Evolutionary conservation across 2,888 invertebrate species (phyloP).

Genomic region (Drosophila lacicola): DNA sequence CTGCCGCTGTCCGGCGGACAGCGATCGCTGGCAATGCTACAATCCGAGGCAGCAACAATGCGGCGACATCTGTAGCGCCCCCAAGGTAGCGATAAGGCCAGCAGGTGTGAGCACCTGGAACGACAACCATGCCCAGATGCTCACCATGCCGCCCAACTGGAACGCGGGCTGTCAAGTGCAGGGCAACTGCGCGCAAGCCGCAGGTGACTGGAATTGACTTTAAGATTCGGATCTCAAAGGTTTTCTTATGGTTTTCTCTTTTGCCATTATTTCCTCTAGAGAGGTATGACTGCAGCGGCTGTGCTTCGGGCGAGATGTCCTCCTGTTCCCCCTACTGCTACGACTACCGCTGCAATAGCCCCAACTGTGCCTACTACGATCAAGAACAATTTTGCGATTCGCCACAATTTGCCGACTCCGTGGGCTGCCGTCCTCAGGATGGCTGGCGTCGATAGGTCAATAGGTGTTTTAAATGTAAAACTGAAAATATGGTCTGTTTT

Average conservation of each 20-base stretch:
- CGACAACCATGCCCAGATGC: constrained; percentile 19
- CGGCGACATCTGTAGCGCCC: constrained; percentile 70
- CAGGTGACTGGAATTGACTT: constrained; percentile 39
- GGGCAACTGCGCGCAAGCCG: constrained; percentile 44
- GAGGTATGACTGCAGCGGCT: constrained; percentile 74
- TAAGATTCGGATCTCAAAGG: too few relatives aligned
- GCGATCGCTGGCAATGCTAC: constrained; percentile 68
- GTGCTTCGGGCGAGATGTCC: constrained; percentile 36
- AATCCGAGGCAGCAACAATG: constrained; percentile 68
- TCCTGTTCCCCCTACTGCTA: constrained; percentile 74
- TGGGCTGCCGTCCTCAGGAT: constrained; percentile 67
- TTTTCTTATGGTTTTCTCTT: background rate
- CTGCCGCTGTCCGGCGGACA: constrained; percentile 50
- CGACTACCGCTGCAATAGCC: constrained; percentile 58
- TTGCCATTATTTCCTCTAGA: constrained; percentile 7
- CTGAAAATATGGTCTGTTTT: too few relatives aligned
- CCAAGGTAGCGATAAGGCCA: constrained; percentile 68
- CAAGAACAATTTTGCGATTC: constrained; percentile 65
- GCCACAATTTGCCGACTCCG: constrained; percentile 32
- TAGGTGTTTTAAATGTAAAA: background rate
- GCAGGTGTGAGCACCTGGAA: constrained; percentile 38
- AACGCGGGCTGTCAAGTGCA: constrained; percentile 30
- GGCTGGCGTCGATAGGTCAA: constrained; percentile 58
- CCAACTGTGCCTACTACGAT: constrained; percentile 67
- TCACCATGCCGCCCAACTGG: constrained; percentile 66